Evolutionary conservation across 2,797 vertebrate species (phyloP), one percentile per base, ranked within the genome.

Genomic region (Petrocephalus schoutedeni): DNA sequence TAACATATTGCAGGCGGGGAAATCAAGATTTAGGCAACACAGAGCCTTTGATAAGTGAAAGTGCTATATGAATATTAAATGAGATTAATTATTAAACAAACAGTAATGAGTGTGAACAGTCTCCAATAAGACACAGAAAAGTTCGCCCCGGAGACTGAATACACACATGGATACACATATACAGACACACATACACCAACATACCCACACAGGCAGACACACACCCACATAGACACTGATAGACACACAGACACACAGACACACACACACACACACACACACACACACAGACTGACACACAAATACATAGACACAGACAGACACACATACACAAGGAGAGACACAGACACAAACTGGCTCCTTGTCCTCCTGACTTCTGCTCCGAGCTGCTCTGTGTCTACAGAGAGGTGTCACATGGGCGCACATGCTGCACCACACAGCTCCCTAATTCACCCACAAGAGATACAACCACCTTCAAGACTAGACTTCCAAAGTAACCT

Each of bases 11-110:
- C 80, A 83, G 49, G 49, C 71, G 32, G 16, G 71, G 19, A 77
- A 77, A 77, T 77, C 71, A 77, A 45, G 14, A 77, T 77, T 77
- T 77, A 77, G 36, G 71, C 36, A 77, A 77, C 32, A 77, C 71
- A 45, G 71, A 77, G 36, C 36, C 71, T 45, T 45, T 77, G 32
- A 77, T 77, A 77, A 77, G 36, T 77, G 71, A 77, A 19, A 77
- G 16, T 16, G 41, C 32, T 77, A 45, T 45, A 77, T n/a, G 71
- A 77, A 77, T 41, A 45, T 77, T 45, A 77, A 77, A 77, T 45
- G 36, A 77, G 36, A 45, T 77, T 77, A 77, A 77, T 77, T 41
- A 77, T 77, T 77, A 77, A 77, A 77, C 67, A 74, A 32, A 4
- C 6, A 41, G 67, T 77, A 36, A 45, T n/a, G 71, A 14, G 12